Conservation (phyloP, 2,113 vertebrate genomes). For the Pangasianodon hypophthalmus region DNA sequence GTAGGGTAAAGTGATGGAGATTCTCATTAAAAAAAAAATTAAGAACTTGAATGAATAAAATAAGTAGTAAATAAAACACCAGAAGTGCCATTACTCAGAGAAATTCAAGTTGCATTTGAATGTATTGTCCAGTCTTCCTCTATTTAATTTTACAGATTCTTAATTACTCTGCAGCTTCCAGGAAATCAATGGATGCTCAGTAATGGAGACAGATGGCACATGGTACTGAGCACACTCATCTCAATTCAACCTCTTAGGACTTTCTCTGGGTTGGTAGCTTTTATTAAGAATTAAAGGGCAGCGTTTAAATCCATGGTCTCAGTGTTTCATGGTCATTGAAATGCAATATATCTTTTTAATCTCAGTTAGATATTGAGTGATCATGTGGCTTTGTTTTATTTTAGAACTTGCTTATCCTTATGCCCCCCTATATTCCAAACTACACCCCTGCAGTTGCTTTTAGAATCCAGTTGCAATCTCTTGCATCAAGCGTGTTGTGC, state of each 20-base stretch:
- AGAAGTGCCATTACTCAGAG: neutral
- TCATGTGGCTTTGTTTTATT: constrained; percentile 19
- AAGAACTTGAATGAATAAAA: neutral
- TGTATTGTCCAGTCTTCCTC: constrained; percentile 4
- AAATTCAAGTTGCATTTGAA: neutral
- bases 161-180: constrained; percentile 40
- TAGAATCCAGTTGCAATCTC: constrained; percentile 49
- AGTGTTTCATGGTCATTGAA: neutral
- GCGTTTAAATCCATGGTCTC: neutral
- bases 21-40: neutral
- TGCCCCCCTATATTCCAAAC: constrained; percentile 14
- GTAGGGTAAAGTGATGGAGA: neutral
- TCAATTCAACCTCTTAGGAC: neutral
- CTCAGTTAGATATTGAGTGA: neutral
- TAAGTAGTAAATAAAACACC: neutral
- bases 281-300: neutral
- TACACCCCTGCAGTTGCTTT: constrained; percentile 28
- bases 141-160: constrained; percentile 11
- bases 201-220: constrained; percentile 52
- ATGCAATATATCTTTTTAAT: constrained; percentile 41
- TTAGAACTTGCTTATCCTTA: neutral
- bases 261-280: constrained; percentile 15
- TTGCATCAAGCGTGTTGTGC: constrained; percentile 58
- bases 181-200: constrained; percentile 42
- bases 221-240: constrained; percentile 1